Percentiles rank a stretch among this genome's conserved stretches.
phyloP scores from a whole-genome alignment of 1,140 invertebrate genomes.

The Pogonomyrmex californicus region DNA sequence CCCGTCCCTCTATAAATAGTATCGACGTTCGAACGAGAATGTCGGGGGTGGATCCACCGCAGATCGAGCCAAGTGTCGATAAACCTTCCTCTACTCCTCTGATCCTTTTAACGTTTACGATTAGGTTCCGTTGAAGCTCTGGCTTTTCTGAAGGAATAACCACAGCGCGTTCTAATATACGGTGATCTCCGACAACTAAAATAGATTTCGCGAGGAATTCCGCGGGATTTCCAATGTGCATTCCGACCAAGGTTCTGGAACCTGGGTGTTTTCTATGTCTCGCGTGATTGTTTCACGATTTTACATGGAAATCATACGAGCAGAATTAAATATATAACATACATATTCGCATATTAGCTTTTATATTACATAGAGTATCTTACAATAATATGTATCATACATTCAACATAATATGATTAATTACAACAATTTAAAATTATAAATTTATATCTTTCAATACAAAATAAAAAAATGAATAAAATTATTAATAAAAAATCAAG shows the following conservation, averaged over 20 bases:
- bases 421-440: not conserved
- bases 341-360: conserved; percentile 6
- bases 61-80: conserved; percentile 49
- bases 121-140: conserved; percentile 24
- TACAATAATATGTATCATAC: not conserved
- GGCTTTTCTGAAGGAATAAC: conserved; percentile 19
- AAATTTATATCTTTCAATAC: not conserved
- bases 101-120: conserved; percentile 57
- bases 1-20: conserved; percentile 52
- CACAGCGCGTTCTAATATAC: conserved; percentile 42
- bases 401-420: not conserved
- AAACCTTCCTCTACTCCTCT: conserved; percentile 42
- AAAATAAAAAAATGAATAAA: not conserved
- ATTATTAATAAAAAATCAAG: not conserved
- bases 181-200: conserved; percentile 65
- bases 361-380: not conserved
- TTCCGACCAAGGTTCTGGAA: conserved; percentile 62
- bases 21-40: conserved; percentile 10
- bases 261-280: not conserved
- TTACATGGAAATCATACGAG: not conserved
- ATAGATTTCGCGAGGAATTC: conserved; percentile 69
- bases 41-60: conserved; percentile 25
- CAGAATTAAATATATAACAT: conserved; percentile 20
- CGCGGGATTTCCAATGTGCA: conserved; percentile 50
- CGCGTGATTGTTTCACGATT: not conserved